Evolutionary conservation across 2,888 invertebrate species (phyloP).

Genomic region (Lysandra bellargus): DNA sequence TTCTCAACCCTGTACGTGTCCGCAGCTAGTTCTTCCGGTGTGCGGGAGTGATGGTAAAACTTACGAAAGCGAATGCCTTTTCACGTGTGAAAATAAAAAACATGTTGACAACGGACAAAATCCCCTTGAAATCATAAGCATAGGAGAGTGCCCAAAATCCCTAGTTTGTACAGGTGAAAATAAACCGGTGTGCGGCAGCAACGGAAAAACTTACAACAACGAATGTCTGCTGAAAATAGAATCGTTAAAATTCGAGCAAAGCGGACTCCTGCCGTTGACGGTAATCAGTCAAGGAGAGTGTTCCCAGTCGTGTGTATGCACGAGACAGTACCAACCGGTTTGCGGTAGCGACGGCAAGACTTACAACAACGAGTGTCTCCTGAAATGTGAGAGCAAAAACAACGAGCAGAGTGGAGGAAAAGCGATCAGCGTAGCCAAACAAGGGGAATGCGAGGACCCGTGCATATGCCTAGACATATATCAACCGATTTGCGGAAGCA

Average conservation of each 20-base stretch:
- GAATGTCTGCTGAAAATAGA: conserved; percentile 36
- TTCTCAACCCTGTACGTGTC: conserved; percentile 35
- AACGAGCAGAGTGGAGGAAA: conserved; percentile 29
- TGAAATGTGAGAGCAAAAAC: conserved; percentile 40
- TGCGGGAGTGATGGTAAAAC: conserved; percentile 63
- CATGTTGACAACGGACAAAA: conserved; percentile 33
- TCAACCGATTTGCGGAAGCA: conserved; percentile 41
- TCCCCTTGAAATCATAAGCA: conserved; percentile 34
- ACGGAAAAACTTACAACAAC: conserved; percentile 38
- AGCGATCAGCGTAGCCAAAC: conserved; percentile 31
- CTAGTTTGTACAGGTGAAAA: conserved; percentile 42
- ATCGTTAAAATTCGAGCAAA: conserved; percentile 31
- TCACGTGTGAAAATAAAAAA: conserved; percentile 41
- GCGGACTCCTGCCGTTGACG: conserved; percentile 23
- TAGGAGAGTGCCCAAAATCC: conserved; percentile 43
- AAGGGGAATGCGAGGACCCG: conserved; percentile 35
- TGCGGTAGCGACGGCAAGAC: conserved; percentile 46
- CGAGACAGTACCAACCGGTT: conserved; percentile 40
- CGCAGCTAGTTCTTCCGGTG: conserved; percentile 40
- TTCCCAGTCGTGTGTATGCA: conserved; percentile 37
- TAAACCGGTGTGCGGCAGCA: conserved; percentile 41
- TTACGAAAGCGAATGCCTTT: conserved; percentile 72
- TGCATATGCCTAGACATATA: conserved; percentile 37
- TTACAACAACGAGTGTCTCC: conserved; percentile 44
- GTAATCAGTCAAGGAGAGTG: conserved; percentile 37